Evolutionary conservation across 2,797 vertebrate species (phyloP).

Genomic region (Synaphobranchus kaupii): DNA sequence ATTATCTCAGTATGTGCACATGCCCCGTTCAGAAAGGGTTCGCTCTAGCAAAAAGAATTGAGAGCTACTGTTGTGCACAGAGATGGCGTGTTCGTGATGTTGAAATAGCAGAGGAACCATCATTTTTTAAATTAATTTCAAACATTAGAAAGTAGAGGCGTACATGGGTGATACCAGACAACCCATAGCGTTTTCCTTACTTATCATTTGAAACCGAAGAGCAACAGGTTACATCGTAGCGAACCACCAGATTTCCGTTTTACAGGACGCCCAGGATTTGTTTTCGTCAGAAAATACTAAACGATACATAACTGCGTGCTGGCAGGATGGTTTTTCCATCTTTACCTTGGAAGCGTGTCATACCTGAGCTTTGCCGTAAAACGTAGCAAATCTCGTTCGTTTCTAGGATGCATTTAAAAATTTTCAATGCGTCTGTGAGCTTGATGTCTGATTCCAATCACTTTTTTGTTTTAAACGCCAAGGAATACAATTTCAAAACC

Average conservation of each 20-base stretch:
- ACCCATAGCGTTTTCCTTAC: neutral
- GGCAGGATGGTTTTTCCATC: neutral
- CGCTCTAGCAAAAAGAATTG: conserved; percentile 16
- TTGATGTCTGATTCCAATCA: neutral
- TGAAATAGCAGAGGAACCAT: conserved; percentile 28
- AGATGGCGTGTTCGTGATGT: conserved; percentile 38
- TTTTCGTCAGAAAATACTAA: conserved; percentile 12
- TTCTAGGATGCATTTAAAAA: neutral
- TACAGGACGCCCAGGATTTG: conserved; percentile 25
- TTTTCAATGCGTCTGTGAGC: neutral
- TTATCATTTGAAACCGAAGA: conserved; percentile 10
- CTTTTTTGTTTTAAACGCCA: neutral
- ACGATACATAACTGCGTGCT: neutral
- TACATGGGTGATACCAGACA: neutral
- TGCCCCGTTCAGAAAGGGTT: conserved; percentile 34
- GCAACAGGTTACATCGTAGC: conserved; percentile 61
- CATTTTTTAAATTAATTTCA: conserved; percentile 45
- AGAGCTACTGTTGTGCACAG: neutral
- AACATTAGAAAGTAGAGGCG: neutral
- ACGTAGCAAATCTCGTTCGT: neutral
- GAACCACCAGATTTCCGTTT: neutral
- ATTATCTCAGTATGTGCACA: neutral
- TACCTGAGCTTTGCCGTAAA: conserved; percentile 7
- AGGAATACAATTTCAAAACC: conserved; percentile 22
- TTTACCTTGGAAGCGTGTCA: neutral